Evolutionary conservation across 2,888 invertebrate species (phyloP), one percentile per base, ranked within the genome.

Genomic region (Aleiodes alternator): DNA sequence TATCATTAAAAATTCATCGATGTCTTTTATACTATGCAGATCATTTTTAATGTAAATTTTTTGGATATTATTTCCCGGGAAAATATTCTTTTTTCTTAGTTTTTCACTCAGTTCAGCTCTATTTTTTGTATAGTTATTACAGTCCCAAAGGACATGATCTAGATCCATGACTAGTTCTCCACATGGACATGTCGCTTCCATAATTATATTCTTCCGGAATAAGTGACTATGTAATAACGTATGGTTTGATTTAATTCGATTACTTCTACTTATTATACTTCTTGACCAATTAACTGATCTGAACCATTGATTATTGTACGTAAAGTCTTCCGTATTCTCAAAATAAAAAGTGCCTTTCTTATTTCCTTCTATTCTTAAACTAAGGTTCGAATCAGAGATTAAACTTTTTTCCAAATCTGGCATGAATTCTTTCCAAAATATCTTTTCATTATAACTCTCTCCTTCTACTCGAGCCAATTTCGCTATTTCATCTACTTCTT

Each of bases 401-500:
- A 51, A 51, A 9, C 9, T 14, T 51, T 51, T 51, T 51, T 51
- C 2, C 6, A n/a, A n/a, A 6, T 14, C 57, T 6, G 31, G 29
- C 12, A 57, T 31, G 31, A 57, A 57, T 31, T 31, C 57, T 9
- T 31, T 57, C 31, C 57, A 57, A 31, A 57, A 57, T 23, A 57
- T 31, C 9, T 29, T 31, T 57, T 31, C 57, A 12, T 57, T n/a
- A 12, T 11, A 29, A 29, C 16, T 8, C 12, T 57, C 31, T 11
- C 75, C 70, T 0, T 3, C 57, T 1, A 14, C 4, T n/a, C 38
- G 0, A 4, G 76, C 78, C 23, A 23, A 23, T 23, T 23, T 23
- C 23, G 23, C 23, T 2, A 23, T 23, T 23, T 23, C 23, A 2
- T 80, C 80, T 4, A 68, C 81, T 0, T 51, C 16, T 53, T 80